Evolutionary conservation across 2,797 vertebrate species (phyloP), one percentile per base, ranked within the genome.

Genomic region (Hydrocynus forskahlii): DNA sequence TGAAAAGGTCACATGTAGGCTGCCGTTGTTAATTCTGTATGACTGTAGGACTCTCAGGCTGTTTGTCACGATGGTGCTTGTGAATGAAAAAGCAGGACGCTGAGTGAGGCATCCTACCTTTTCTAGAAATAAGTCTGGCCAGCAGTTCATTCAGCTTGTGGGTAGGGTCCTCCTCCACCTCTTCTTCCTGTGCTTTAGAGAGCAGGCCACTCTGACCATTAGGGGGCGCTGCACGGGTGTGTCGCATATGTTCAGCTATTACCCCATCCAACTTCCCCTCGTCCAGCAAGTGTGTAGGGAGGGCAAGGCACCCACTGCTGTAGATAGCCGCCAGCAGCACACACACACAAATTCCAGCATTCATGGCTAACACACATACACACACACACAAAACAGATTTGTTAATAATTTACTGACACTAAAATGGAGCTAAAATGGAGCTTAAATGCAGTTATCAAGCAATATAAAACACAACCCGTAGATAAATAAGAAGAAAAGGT

Each of bases 131-230:
- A 68, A 94, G 87, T 86, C 86, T 89, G 84, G 89, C 89, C 86
- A 95, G 89, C 1, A 94, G 87, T 83, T 92, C 91, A 68, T 66
- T 92, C 79, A 95, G 89, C 70, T 86, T 91, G 82, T 74, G 87
- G 0, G 77, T 84, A 16, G 84, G 55, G 0, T 90, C 88, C 23
- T 76, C 48, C 4, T 89, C 83, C 10, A 75, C 75, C 9, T 80
- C 73, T n/a, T 83, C 75, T 21, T 86, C 80, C 21, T 81, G 79
- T 38, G 83, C 38, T 60, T 82, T 87, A 40, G 86, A 81, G 69
- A 87, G 63, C 23, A 87, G 73, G 19, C 54, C 79, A 73, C 83
- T 69, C 64, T 86, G 85, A 62, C 77, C 86, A 45, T 55, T 79
- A 14, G 83, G 75, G 1, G 78, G 43, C 5, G 45, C 69, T 35